Evolutionary conservation across 2,797 vertebrate genomes (phyloP).

Genomic region (Rhincodon typus): DNA sequence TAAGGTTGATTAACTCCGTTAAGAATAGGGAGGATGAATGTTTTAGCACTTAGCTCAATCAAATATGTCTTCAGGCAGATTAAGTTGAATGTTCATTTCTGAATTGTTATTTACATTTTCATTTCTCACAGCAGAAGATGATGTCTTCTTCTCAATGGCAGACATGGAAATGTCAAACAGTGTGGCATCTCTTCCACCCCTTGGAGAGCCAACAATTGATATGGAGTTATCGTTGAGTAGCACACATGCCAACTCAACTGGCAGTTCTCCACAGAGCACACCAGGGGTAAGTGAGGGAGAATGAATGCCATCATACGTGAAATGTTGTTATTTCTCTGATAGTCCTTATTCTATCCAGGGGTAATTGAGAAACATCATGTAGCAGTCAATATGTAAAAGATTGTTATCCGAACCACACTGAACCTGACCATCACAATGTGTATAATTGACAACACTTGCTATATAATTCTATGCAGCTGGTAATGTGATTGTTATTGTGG

Average conservation of each 20-base stretch:
- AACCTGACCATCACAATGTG: neutral
- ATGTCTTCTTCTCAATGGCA: constrained; percentile 99
- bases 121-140: constrained; percentile 65
- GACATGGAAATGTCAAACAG: constrained; percentile 99
- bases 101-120: neutral
- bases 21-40: neutral
- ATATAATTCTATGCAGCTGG: neutral
- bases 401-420: neutral
- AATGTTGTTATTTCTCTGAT: neutral
- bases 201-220: constrained; percentile 91
- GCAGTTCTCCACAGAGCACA: constrained; percentile 78
- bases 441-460: neutral
- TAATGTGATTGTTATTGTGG: neutral
- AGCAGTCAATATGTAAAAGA: too few relatives aligned
- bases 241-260: constrained; percentile 80
- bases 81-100: neutral
- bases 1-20: neutral
- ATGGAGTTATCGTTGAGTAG: constrained; percentile 90
- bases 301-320: too few relatives aligned
- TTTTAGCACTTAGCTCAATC: neutral
- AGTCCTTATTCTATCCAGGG: neutral
- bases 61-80: neutral
- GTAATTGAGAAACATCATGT: neutral
- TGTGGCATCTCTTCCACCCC: constrained; percentile 87
- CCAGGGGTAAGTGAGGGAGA: constrained; percentile 59